Base-by-base conservation (phyloP, 2,113 vertebrate species). In the Murina feae region DNA sequence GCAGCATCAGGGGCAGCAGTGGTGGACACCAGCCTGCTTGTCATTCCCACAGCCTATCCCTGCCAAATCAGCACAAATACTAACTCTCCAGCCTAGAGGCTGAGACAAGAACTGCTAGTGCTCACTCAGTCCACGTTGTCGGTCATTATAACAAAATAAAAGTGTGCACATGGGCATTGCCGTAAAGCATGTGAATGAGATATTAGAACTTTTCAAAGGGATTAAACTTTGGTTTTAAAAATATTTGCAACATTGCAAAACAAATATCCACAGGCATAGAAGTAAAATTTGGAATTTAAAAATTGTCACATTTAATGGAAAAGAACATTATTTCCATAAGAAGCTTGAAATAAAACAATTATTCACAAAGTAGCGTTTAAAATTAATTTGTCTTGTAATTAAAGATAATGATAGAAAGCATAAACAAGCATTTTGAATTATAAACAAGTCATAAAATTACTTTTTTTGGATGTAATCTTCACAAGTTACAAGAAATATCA, bases 141-240 rank as follows among this genome's bases (percentile, higher is more conserved):
- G 51, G 58, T 72, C 94, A 76, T 85, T 76, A 81, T 58, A 60
- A 65, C 37, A 88, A 81, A 91, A 51, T 84, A 44, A 76, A 95
- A 89, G 1, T 42, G 9, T 55, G 18, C 30, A 18, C 4, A n/a
- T 44, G n/a, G 13, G 35, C 9, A 35, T 18, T 72, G 16, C 25
- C 85, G 16, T 86, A 79, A 94, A 86, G 42, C 12, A 42, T 42
- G n/a, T 47, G 12, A 66, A 53, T 13, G 37, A 66, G 6, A 16
- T 86, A 51, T 44, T 44, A 81, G 30, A 86, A 76, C 32, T 69
- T 35, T 83, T 78, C n/a, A 53, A 82, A 51, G 21, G 23, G 23
- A 69, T 69, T 44, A 76, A 42, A 75, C 58, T 47, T 47, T 44
- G 32, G 39, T 82, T 95, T 76, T 49, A 28, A 88, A 88, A 53